Base-by-base conservation (phyloP, 2,888 invertebrate genomes). In the Scelioninae gen. 1 region DNA sequence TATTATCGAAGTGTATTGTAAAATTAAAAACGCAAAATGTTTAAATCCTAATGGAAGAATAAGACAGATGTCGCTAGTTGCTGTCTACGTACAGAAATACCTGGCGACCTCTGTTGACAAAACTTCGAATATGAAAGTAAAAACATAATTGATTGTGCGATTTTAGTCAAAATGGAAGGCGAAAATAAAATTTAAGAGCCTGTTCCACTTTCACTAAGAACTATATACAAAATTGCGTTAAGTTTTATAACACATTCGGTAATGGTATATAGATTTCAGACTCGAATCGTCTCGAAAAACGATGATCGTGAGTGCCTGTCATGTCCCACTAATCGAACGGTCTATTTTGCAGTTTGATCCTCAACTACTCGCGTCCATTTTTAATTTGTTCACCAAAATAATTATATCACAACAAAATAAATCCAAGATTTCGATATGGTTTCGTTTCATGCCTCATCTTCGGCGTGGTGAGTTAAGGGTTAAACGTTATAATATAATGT, bases 301-400 rank as follows among this genome's bases (percentile, higher is more conserved):
- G 53, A 71, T 72, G 79, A 79, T 79, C 58, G 62, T 72, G 63
- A 79, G 72, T 79, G 72, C 72, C 79, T 72, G 72, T 72, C 65
- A 40, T 72, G 47, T 72, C 66, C 71, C 51, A 55, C 58, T 47
- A 72, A 69, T 47, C 32, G 79, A 72, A 72, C 71, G 51, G 63
- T 71, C 47, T 78, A 78, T 34, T 69, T 65, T 60, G 47, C 45
- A 69, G 69, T 62, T 49, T 51, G 60, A 60, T 51, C 51, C 40
- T 60, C 40, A 60, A 32, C 53, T 6, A 10, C n/a, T 56, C 47
- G 69, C 69, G 47, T 34, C 15, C 4, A 38, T 10, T 7, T 15
- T 13, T 51, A 10, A 16, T 10, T 31, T 53, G n/a, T n/a, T 11
- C 5, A 6, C 13, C 5, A 6, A 47, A 47, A 8, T 15, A 47